Base-by-base conservation (phyloP, 2,888 invertebrate genomes). In the Agrypnus murinus region DNA sequence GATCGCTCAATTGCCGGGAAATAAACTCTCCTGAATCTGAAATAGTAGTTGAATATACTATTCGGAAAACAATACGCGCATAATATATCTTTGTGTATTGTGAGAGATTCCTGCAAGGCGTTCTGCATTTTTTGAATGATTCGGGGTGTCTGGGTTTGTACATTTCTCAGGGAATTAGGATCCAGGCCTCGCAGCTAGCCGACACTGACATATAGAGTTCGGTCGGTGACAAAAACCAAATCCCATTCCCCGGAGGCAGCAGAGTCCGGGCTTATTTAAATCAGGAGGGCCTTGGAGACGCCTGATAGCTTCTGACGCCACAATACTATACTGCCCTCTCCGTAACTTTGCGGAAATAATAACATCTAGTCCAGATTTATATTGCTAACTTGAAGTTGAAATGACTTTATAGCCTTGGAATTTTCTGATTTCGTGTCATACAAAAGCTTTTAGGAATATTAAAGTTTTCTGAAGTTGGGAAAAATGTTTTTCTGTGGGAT, bases 261-360 rank as follows among this genome's bases (percentile, higher is more conserved):
- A 77, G 75, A 82, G 84, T 83, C 83, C 82, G 83, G 84, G 84
- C 84, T 84, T 84, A 84, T 85, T 84, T 84, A 84, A 85, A 84
- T 84, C 85, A 83, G 81, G 79, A 81, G 81, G 81, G 81, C 82
- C 83, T 80, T 78, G 82, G 85, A 84, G 83, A 84, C 83, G 84
- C 77, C 82, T 83, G 84, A 85, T 84, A 83, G 84, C 84, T 84
- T 83, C 83, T 84, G 84, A 85, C 84, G 84, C 84, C 83, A 82
- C 82, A 83, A 82, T 83, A 81, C 81, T 81, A 82, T 79, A 80
- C 80, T 80, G 81, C 81, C 83, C 83, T 81, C 80, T 82, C 78
- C 80, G 82, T 82, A 84, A 83, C 68, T 67, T 71, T 71, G 63
- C 71, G 63, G 66, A 71, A 71, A 71, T 71, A 71, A 71, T 71